phyloP scores from a whole-genome alignment of 2,797 vertebrate genomes.

The Coccyzus lansbergi region DNA sequence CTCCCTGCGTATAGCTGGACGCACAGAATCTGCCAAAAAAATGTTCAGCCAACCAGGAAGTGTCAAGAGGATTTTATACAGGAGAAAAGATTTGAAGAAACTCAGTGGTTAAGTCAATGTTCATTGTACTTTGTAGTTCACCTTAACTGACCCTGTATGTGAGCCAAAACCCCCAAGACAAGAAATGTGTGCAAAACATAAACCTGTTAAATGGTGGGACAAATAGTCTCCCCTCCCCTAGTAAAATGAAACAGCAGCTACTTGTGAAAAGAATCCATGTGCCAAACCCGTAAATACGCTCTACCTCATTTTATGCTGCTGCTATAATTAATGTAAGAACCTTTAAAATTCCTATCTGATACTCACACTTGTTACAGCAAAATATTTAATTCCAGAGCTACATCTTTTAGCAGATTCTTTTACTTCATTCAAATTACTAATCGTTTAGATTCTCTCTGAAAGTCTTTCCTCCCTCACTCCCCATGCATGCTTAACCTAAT shows the following conservation, averaged over 20 bases:
- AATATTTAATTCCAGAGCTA: constrained; percentile 65
- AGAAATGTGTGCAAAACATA: constrained; percentile 7
- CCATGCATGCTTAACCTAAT: constrained; percentile 83
- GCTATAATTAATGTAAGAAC: constrained; percentile 61
- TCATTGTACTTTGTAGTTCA: constrained; percentile 40
- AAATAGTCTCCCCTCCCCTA: constrained; percentile 15
- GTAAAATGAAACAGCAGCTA: constrained; percentile 26
- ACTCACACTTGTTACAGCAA: constrained; percentile 58
- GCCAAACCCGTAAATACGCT: constrained; percentile 44
- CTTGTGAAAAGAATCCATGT: not conserved
- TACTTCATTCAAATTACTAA: constrained; percentile 81
- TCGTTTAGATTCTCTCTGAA: constrained; percentile 78
- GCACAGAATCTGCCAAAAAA: not conserved
- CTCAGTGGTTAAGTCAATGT: not conserved
- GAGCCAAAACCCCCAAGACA: not conserved
- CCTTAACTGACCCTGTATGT: not conserved
- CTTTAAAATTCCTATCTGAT: constrained; percentile 65
- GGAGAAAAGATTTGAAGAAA: constrained; percentile 14
- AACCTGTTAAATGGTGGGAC: constrained; percentile 3
- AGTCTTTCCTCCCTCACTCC: constrained; percentile 79
- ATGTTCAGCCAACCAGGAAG: not conserved
- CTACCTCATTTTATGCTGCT: constrained; percentile 50
- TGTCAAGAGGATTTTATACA: not conserved
- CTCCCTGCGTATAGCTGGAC: not conserved
- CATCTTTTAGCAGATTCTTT: constrained; percentile 73